Conservation (phyloP, 2,888 invertebrate species). For the Pristionchus exspectatus region DNA sequence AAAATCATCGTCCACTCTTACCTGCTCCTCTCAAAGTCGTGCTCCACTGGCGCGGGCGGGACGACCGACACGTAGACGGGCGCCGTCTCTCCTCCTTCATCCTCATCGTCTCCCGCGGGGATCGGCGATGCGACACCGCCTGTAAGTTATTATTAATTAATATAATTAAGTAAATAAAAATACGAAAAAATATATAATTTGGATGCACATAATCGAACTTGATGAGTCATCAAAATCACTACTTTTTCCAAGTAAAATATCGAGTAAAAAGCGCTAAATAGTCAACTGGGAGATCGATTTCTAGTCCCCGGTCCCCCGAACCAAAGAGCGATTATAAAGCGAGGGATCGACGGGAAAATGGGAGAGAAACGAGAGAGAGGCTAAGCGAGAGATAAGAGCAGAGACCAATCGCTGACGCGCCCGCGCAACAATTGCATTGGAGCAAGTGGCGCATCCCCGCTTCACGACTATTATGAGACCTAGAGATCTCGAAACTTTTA, state of each 20-base stretch:
- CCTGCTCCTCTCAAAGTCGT: constrained; percentile 48
- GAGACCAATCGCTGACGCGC: not conserved
- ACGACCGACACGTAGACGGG: constrained; percentile 40
- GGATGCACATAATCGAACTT: no score
- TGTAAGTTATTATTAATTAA: not conserved
- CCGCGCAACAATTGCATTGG: constrained; percentile 1
- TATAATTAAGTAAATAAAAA: not conserved
- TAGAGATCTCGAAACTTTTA: not conserved
- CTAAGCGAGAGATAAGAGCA: not conserved
- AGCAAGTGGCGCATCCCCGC: not conserved
- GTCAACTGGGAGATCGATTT: not conserved
- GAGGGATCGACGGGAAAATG: not conserved
- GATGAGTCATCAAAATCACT: no score
- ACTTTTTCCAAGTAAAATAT: no score
- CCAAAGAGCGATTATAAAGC: constrained; percentile 19
- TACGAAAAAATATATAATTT: not conserved
- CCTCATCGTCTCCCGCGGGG: not conserved
- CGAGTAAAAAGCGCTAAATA: no score
- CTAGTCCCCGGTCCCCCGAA: not conserved
- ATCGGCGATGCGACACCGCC: constrained; percentile 49
- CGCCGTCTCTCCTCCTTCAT: not conserved
- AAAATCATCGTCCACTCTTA: not conserved
- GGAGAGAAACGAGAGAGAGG: not conserved
- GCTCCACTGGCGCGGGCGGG: constrained; percentile 35
- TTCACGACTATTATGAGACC: not conserved